Percentiles rank a stretch among this genome's conserved stretches.
These are phyloP conservation scores for Antrozous pallidus DNA, from an alignment of 2,797 vertebrate genomes.

Conservation along the genomic window DNA sequence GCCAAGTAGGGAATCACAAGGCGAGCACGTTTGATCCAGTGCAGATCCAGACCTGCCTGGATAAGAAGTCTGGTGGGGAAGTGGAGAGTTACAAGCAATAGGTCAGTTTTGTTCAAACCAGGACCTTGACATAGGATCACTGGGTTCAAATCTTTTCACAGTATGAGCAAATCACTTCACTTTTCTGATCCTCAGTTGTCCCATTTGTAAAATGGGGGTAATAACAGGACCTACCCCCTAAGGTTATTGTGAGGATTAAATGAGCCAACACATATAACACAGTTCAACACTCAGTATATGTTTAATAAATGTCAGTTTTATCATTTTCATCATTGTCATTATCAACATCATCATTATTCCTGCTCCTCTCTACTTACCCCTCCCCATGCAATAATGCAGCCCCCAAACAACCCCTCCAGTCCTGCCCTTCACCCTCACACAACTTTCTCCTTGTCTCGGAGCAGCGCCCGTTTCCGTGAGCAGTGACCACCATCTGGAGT, in stretches of 20 bases:
- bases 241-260: neutral
- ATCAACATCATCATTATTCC: neutral
- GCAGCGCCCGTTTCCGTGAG: conserved; percentile 34
- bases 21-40: accelerated
- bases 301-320: neutral
- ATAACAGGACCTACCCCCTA: neutral
- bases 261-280: neutral
- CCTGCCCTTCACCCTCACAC: neutral
- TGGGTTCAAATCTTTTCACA: neutral
- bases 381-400: neutral
- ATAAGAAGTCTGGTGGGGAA: neutral
- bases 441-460: neutral
- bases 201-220: neutral
- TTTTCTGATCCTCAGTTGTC: neutral
- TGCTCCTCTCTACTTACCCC: neutral
- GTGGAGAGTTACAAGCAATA: neutral
- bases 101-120: neutral
- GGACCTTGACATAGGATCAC: neutral
- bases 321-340: neutral
- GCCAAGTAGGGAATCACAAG: neutral
- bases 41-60: neutral
- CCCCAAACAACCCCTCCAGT: neutral
- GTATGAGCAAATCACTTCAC: neutral
- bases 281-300: neutral
- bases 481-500: conserved; percentile 19